Percentiles rank a stretch among this genome's conserved stretches.
phyloP scores from a whole-genome alignment of 2,797 vertebrate genomes.

The Falco naumanni region DNA sequence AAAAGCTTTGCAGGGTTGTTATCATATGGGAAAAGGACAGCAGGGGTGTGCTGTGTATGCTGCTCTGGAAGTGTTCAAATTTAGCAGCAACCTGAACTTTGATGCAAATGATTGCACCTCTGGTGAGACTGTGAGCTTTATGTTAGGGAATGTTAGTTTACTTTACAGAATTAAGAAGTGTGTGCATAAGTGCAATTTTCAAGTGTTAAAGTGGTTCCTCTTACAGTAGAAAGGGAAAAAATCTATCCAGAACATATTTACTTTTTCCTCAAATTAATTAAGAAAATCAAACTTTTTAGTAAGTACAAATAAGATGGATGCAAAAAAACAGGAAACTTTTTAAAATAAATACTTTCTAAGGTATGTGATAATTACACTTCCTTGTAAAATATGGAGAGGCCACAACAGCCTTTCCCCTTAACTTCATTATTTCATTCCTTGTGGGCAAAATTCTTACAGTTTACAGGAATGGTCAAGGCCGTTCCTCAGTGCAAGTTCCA shows the following conservation, averaged over 20 bases:
- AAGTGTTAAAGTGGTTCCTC: not conserved
- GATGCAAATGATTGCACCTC: not conserved
- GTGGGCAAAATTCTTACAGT: not conserved
- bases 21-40: not conserved
- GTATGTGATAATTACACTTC: not conserved
- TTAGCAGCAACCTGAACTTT: not conserved
- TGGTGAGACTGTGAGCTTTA: not conserved
- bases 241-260: not conserved
- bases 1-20: not conserved
- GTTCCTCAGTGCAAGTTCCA: conserved; percentile 21
- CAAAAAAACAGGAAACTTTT: not conserved
- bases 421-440: conserved; percentile 10
- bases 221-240: not conserved
- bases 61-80: not conserved
- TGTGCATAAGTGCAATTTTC: not conserved
- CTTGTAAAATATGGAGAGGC: not conserved
- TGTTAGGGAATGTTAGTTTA: not conserved
- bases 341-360: not conserved
- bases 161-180: not conserved
- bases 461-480: conserved; percentile 5
- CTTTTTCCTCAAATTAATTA: not conserved
- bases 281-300: not conserved
- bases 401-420: not conserved
- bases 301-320: not conserved
- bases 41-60: not conserved